Percentiles rank a stretch among this genome's conserved stretches.
Evolutionary conservation across 2,797 vertebrate species (phyloP).

Genomic region (Ctenochaetus hawaiiensis): DNA sequence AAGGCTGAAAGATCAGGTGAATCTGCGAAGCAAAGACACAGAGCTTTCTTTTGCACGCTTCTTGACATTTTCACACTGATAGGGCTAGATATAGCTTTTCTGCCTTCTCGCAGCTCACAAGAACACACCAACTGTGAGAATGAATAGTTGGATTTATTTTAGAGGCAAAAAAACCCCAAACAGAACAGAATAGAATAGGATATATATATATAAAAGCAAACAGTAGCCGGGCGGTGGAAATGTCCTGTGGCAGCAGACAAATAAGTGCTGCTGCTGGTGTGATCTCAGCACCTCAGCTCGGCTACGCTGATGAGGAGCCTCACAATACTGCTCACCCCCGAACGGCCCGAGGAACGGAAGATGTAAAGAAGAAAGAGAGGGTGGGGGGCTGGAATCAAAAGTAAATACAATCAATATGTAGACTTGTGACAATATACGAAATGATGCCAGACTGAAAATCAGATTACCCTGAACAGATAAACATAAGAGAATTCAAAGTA

Average conservation of each 20-base stretch:
- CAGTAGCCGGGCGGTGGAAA: conserved; percentile 32
- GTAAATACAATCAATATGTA: conserved; percentile 56
- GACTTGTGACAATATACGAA: conserved; percentile 48
- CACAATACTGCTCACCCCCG: conserved; percentile 17
- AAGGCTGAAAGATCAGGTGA: conserved; percentile 75
- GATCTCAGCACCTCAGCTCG: conserved; percentile 53
- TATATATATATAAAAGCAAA: conserved; percentile 12
- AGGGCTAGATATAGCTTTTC: conserved; percentile 67
- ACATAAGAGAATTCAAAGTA: conserved; percentile 16
- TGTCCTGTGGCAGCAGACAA: conserved; percentile 66
- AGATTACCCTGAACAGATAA: conserved; percentile 47
- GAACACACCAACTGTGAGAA: conserved; percentile 52
- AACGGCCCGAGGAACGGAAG: conserved; percentile 37
- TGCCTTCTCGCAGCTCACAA: conserved; percentile 57
- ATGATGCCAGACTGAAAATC: conserved; percentile 45
- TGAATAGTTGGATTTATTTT: conserved; percentile 63
- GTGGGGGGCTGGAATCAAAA: conserved; percentile 27
- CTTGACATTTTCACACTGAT: conserved; percentile 71
- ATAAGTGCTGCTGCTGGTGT: conserved; percentile 37
- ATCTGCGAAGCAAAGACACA: conserved; percentile 60
- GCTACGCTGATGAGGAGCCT: conserved; percentile 45
- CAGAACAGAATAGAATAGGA: conserved; percentile 50
- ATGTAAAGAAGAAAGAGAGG: conserved; percentile 21
- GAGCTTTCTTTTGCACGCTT: conserved; percentile 62
- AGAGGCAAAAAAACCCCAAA: not conserved